Percentiles rank a stretch among this genome's conserved stretches.
These are phyloP conservation scores for Clarias batrachus DNA, from an alignment of 2,113 vertebrate genomes.

Conservation along the genomic window DNA sequence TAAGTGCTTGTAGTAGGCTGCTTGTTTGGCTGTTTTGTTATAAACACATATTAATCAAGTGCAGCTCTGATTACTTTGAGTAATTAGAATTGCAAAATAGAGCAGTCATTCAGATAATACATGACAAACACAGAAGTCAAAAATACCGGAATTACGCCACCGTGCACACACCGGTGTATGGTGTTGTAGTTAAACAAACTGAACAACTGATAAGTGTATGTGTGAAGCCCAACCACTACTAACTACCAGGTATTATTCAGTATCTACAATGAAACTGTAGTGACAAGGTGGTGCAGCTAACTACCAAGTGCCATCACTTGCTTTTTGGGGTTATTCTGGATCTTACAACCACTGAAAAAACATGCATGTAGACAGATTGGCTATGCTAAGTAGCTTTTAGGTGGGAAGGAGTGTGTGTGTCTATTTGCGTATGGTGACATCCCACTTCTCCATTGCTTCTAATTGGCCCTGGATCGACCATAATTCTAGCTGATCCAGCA, in stretches of 20 bases:
- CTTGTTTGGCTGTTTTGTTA: slow-evolving; percentile 5
- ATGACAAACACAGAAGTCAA: neutral
- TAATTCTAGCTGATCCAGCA: neutral
- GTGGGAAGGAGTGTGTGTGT: neutral
- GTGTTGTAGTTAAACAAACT: neutral
- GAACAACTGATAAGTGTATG: too few species aligned
- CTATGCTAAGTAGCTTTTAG: neutral
- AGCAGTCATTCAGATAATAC: neutral
- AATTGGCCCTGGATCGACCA: neutral
- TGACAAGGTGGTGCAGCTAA: neutral
- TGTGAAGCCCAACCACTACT: neutral
- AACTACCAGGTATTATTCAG: neutral
- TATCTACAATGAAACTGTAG: neutral
- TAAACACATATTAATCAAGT: slow-evolving; percentile 2
- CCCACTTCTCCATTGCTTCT: neutral
- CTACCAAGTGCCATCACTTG: too few species aligned
- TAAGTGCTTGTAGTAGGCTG: neutral
- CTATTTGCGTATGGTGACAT: neutral
- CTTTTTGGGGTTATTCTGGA: neutral
- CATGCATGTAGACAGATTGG: neutral
- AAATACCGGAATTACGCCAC: neutral
- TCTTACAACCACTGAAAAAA: neutral
- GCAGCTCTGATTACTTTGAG: slow-evolving; percentile 4
- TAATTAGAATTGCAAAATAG: slow-evolving; percentile 5
- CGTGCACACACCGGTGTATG: neutral